Conservation (phyloP, 2,888 invertebrate species). For the Drosophila koepferae region DNA sequence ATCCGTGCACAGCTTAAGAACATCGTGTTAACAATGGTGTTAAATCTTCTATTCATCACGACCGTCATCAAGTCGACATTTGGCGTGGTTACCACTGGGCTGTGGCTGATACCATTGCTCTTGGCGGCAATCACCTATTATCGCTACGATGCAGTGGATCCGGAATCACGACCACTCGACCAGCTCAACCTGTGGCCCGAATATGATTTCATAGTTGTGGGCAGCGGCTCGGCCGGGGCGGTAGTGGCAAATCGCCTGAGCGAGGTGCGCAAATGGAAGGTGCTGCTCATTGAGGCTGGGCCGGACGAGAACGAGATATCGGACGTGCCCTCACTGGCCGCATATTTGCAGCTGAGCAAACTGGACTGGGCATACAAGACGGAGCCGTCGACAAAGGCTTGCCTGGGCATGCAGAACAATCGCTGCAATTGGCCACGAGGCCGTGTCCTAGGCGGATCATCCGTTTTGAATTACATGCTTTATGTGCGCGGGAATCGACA, state of each 20-base stretch:
- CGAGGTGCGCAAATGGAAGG: slow-evolving; percentile 91
- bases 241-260: slow-evolving; percentile 93
- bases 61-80: slow-evolving; percentile 91
- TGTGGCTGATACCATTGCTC: slow-evolving; percentile 94
- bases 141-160: slow-evolving; percentile 92
- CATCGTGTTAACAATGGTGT: slow-evolving; percentile 88
- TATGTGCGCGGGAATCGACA: slow-evolving; percentile 93
- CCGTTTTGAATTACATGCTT: slow-evolving; percentile 95
- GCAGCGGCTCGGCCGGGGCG: slow-evolving; percentile 95
- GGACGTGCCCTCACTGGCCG: slow-evolving; percentile 94
- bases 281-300: slow-evolving; percentile 93
- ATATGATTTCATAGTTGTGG: slow-evolving; percentile 94
- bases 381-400: slow-evolving; percentile 92
- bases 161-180: slow-evolving; percentile 91
- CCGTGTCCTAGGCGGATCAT: slow-evolving; percentile 95
- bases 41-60: slow-evolving; percentile 91
- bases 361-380: slow-evolving; percentile 96
- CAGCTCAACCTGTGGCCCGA: slow-evolving; percentile 89
- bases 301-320: slow-evolving; percentile 95
- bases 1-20: neutral
- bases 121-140: slow-evolving; percentile 93
- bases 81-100: slow-evolving; percentile 90
- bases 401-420: slow-evolving; percentile 92
- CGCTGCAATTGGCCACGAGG: slow-evolving; percentile 95
- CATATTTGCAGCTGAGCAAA: slow-evolving; percentile 93